These are phyloP conservation scores for Drosophila sordidula DNA, from an alignment of 2,888 invertebrate genomes.

Conservation along the genomic window DNA sequence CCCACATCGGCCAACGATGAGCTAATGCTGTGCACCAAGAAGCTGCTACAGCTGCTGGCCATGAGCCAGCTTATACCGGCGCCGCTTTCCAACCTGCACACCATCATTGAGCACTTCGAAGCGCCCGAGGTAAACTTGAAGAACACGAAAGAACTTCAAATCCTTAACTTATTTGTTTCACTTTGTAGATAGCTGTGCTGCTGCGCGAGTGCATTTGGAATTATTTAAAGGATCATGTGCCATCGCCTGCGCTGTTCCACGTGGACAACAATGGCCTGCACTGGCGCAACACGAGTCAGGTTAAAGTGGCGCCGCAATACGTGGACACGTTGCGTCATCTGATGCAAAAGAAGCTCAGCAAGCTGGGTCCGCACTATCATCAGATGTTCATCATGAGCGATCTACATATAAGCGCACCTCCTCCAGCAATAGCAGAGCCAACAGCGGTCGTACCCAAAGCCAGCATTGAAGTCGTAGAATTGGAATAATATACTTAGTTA, in stretches of 20 bases:
- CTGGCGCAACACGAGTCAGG: conserved; percentile 90
- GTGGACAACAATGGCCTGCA: conserved; percentile 89
- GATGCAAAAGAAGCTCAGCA: conserved; percentile 92
- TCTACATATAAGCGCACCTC: conserved; percentile 49
- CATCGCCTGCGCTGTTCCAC: conserved; percentile 92
- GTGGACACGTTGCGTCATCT: conserved; percentile 92
- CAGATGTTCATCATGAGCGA: conserved; percentile 88
- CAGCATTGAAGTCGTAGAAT: conserved; percentile 61
- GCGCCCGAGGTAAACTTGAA: conserved; percentile 86
- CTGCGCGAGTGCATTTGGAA: conserved; percentile 95
- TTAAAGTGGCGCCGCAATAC: conserved; percentile 90
- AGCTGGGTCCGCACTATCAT: conserved; percentile 91
- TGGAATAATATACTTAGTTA: conserved; percentile 52
- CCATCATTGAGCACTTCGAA: conserved; percentile 90
- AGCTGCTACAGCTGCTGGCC: conserved; percentile 92
- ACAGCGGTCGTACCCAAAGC: conserved; percentile 19
- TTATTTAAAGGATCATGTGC: conserved; percentile 94
- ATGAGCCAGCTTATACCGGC: conserved; percentile 94
- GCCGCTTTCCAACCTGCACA: conserved; percentile 91
- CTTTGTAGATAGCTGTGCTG: conserved; percentile 90
- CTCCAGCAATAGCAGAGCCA: conserved; percentile 27
- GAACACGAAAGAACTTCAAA: not conserved
- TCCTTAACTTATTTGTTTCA: not conserved
- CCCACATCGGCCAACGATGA: conserved; percentile 78
- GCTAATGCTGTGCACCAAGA: conserved; percentile 86